Conservation (phyloP, 2,113 vertebrate genomes). For the Eonycteris spelaea region DNA sequence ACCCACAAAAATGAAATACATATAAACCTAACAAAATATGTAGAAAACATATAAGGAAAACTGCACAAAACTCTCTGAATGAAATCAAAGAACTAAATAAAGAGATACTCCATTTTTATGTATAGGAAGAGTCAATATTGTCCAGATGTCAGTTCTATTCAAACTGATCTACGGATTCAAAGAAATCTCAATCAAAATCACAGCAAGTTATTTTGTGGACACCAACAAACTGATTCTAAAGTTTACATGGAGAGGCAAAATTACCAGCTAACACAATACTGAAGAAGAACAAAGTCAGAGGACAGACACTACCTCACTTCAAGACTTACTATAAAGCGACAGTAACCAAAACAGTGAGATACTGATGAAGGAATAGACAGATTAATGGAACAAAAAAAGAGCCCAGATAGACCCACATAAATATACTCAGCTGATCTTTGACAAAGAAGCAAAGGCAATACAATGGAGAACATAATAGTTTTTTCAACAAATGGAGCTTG, state of each 20-base stretch:
- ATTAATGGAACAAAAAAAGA: neutral
- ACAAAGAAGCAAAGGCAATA: neutral
- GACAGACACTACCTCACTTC: neutral
- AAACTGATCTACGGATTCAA: neutral
- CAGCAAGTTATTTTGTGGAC: neutral
- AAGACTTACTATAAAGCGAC: neutral
- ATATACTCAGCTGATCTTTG: neutral
- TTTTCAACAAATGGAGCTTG: neutral
- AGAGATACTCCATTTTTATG: neutral
- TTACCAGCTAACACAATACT: neutral
- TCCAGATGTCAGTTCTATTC: neutral
- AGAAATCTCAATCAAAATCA: neutral
- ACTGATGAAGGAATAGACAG: neutral
- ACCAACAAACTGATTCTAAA: neutral
- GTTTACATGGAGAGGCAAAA: neutral
- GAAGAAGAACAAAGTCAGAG: neutral
- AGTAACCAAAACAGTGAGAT: neutral
- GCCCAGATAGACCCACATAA: neutral
- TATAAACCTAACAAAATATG: neutral
- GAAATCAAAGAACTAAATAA: neutral
- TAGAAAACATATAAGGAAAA: neutral
- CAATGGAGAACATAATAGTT: neutral
- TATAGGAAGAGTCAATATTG: neutral
- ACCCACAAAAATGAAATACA: neutral
- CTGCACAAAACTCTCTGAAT: neutral